A percentile compares a stretch with the other conserved stretches of the same genome.
phyloP scores from a whole-genome alignment of 2,113 vertebrate genomes.

The Otus sunia region DNA sequence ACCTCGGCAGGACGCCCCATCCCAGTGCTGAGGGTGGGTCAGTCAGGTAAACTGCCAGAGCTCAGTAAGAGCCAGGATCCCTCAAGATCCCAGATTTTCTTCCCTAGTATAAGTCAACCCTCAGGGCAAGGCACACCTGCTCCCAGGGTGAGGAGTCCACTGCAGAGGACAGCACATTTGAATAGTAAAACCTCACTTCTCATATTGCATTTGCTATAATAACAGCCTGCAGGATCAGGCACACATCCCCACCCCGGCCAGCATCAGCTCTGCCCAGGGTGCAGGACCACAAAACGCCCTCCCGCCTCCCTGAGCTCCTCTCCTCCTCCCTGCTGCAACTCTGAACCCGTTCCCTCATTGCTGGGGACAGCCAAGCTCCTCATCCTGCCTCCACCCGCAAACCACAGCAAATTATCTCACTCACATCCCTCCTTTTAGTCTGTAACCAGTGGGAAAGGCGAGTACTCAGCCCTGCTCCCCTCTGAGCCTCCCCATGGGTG shows the following conservation, averaged over 20 bases:
- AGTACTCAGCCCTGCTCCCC: background rate
- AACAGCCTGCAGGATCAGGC: background rate
- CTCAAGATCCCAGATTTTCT: background rate
- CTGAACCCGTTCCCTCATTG: background rate
- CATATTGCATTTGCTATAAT: rapidly evolving
- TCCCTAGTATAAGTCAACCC: rapidly evolving
- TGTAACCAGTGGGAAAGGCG: background rate
- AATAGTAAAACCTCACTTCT: background rate
- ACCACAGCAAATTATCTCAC: rapidly evolving
- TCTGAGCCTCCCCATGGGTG: rapidly evolving
- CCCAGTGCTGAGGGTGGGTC: rapidly evolving
- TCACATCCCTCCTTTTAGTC: background rate
- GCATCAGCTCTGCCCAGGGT: background rate
- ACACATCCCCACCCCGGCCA: background rate
- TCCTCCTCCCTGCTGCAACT: background rate
- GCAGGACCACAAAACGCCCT: background rate
- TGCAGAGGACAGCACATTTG: background rate
- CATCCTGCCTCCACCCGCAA: background rate
- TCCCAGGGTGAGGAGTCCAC: background rate
- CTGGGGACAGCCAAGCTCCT: background rate
- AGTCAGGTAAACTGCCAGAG: background rate
- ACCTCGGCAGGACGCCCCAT: rapidly evolving
- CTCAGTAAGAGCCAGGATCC: background rate
- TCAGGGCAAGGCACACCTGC: background rate
- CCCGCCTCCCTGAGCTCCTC: background rate